Evolutionary conservation across 2,797 vertebrate genomes (phyloP).

Genomic region (Sebastes diaconus): DNA sequence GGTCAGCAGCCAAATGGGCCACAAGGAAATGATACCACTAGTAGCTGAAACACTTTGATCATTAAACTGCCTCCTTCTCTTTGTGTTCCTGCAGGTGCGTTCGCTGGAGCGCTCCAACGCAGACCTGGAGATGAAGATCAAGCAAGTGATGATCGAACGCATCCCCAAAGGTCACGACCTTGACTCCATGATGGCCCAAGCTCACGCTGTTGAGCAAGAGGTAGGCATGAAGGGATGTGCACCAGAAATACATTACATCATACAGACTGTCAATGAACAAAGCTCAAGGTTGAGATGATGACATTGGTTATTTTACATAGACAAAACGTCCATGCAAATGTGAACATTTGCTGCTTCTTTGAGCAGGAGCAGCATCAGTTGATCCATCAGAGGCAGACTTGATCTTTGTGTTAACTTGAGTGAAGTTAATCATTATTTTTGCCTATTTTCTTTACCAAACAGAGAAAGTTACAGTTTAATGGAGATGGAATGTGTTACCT

Average conservation of each 20-base stretch:
- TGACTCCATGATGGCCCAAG: conserved; percentile 84
- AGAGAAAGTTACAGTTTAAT: conserved; percentile 55
- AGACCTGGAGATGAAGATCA: conserved; percentile 84
- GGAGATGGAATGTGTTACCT: conserved; percentile 25
- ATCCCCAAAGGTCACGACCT: conserved; percentile 84
- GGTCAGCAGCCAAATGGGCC: conserved; percentile 10
- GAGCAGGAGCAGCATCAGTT: neutral
- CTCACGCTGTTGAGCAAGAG: conserved; percentile 84
- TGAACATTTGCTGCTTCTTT: neutral
- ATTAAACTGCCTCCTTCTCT: neutral
- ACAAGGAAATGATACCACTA: neutral
- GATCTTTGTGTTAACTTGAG: conserved; percentile 11
- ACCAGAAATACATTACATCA: neutral
- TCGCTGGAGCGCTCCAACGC: conserved; percentile 85
- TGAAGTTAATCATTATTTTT: conserved; percentile 50
- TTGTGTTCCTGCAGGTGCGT: conserved; percentile 71
- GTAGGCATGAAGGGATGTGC: conserved; percentile 48
- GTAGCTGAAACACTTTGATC: conserved; percentile 14
- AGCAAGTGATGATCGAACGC: conserved; percentile 83
- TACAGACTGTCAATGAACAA: neutral
- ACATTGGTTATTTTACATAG: conserved; percentile 30
- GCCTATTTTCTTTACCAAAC: neutral
- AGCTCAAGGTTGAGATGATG: neutral
- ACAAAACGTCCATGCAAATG: conserved; percentile 47
- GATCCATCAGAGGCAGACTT: neutral